A percentile compares a stretch with the other conserved stretches of the same genome.
Evolutionary conservation across 2,113 vertebrate species (phyloP).

Genomic region (Crotalus tigris): DNA sequence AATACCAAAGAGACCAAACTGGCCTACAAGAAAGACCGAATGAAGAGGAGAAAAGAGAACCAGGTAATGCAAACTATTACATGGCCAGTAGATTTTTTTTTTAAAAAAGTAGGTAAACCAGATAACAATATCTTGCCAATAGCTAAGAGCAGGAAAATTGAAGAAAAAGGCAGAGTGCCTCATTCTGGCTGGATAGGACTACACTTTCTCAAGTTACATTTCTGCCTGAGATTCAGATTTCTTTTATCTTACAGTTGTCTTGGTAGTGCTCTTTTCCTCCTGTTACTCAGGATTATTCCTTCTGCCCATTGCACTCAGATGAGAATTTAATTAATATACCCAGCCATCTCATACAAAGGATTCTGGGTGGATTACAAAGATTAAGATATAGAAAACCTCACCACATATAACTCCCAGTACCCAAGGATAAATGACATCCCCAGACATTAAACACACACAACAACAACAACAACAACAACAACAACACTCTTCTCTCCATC

Average conservation of each 20-base stretch:
- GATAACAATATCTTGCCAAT: too few species aligned
- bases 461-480: too few species aligned
- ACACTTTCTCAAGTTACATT: not conserved
- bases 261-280: not conserved
- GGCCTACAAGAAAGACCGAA: not conserved
- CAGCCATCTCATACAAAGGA: not conserved
- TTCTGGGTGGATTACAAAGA: not conserved
- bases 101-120: too few species aligned
- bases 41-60: not conserved
- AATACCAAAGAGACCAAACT: not conserved
- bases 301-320: not conserved
- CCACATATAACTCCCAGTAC: not conserved
- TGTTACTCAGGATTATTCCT: not conserved
- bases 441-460: not conserved
- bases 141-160: not conserved
- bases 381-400: not conserved
- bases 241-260: not conserved
- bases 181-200: not conserved
- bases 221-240: not conserved
- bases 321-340: not conserved
- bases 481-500: not conserved
- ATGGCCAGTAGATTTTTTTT: not conserved
- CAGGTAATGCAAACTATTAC: not conserved
- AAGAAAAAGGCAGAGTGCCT: not conserved
- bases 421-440: not conserved